phyloP scores from a whole-genome alignment of 2,113 vertebrate genomes.

The Macroglossus sobrinus region DNA sequence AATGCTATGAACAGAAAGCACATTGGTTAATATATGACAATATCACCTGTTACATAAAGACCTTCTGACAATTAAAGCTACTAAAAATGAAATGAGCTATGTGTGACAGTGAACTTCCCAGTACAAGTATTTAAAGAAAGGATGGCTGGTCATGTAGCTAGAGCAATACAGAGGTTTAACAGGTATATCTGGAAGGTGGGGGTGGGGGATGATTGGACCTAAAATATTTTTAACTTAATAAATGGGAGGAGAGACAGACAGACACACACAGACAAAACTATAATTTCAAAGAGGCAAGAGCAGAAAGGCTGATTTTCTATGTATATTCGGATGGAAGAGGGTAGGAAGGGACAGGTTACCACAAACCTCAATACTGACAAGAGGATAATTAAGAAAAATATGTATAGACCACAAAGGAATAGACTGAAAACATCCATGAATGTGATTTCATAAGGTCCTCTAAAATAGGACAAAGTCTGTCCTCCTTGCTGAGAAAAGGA shows the following conservation, averaged over 20 bases:
- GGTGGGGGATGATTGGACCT: neutral
- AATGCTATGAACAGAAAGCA: constrained; percentile 9
- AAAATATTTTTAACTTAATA: neutral
- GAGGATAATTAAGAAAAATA: neutral
- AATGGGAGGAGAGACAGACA: no score
- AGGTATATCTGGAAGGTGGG: neutral
- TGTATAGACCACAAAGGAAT: neutral
- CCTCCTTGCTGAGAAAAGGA: neutral
- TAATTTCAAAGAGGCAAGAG: neutral
- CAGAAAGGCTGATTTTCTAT: neutral
- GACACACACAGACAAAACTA: neutral
- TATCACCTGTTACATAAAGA: neutral
- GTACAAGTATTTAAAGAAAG: neutral
- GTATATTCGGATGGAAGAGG: neutral
- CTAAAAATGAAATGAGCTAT: neutral
- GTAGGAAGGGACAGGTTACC: neutral
- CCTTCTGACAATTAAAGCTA: neutral
- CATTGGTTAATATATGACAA: neutral
- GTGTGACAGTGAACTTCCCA: neutral
- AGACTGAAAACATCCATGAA: neutral
- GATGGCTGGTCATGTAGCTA: neutral
- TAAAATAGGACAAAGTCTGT: neutral
- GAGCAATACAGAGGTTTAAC: neutral
- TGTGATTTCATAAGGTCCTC: neutral
- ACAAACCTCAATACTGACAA: neutral